Conservation (phyloP, 1,140 invertebrate species). For the Pomacea maculata region DNA sequence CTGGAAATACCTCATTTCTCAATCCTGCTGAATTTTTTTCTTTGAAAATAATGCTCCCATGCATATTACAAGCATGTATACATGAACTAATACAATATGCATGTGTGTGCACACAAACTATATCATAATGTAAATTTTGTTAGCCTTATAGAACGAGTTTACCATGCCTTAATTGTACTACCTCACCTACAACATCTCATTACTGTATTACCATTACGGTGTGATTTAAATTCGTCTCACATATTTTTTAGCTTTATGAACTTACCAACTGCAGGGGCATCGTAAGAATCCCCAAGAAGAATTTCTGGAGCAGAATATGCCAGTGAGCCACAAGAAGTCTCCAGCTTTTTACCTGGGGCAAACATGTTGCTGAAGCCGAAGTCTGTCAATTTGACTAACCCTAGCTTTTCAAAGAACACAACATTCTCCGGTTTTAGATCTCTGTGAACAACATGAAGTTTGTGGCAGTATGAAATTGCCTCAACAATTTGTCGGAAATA, state of each 20-base stretch:
- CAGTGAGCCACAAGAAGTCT: conserved; percentile 98
- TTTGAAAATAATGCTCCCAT: no score
- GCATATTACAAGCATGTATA: neutral
- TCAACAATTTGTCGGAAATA: conserved; percentile 95
- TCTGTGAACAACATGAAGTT: conserved; percentile 90
- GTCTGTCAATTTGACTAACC: conserved; percentile 97
- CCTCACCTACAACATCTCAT: neutral
- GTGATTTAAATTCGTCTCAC: neutral
- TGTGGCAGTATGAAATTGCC: conserved; percentile 98
- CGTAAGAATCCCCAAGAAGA: conserved; percentile 83
- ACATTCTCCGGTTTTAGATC: conserved; percentile 99
- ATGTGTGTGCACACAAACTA: neutral
- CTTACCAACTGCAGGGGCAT: conserved; percentile 86
- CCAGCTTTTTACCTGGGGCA: conserved; percentile 94
- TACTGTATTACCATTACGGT: neutral
- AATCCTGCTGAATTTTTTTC: neutral
- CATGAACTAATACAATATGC: neutral
- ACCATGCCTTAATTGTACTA: no score
- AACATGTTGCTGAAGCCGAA: conserved; percentile 98
- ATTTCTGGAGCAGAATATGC: conserved; percentile 99
- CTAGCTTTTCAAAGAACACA: conserved; percentile 97
- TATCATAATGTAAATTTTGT: neutral
- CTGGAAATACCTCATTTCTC: no score
- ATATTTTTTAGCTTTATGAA: neutral
- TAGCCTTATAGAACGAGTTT: neutral